Percentiles rank a stretch among this genome's conserved stretches.
phyloP scores from a whole-genome alignment of 2,797 vertebrate species.

The Kryptopterus vitreolus region DNA sequence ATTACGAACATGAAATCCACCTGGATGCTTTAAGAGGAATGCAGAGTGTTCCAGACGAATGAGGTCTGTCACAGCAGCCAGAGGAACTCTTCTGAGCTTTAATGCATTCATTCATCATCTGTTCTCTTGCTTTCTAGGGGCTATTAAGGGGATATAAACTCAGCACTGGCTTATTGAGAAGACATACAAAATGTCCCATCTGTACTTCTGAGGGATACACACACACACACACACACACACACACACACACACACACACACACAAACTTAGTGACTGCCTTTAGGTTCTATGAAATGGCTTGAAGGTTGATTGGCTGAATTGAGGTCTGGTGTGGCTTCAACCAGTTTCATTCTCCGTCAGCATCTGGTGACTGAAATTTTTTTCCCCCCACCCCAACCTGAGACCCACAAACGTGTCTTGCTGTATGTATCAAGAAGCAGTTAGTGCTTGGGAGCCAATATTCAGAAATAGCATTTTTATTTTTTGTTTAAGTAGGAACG shows the following conservation, averaged over 20 bases:
- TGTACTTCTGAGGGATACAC: not conserved
- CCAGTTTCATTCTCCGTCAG: not conserved
- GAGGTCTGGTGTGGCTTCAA: not conserved
- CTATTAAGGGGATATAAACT: not conserved
- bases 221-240: not conserved
- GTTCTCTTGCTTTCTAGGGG: not conserved
- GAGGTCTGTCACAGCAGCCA: conserved; percentile 20
- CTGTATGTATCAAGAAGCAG: not conserved
- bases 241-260: not conserved
- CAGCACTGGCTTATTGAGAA: not conserved
- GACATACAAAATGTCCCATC: not conserved
- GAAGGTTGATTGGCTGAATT: not conserved
- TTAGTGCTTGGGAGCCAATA: not conserved
- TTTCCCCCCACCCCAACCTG: not conserved
- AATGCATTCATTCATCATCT: conserved; percentile 22
- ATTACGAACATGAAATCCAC: conserved; percentile 31
- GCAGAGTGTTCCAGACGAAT: conserved; percentile 24
- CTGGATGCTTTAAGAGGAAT: conserved; percentile 20
- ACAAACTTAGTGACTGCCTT: not conserved
- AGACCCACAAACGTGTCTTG: not conserved
- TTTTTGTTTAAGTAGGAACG: not conserved
- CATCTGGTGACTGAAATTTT: not conserved
- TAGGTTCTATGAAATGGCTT: not conserved
- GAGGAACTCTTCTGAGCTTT: not conserved
- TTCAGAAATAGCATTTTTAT: not conserved